Evolutionary conservation across 1,140 invertebrate species (phyloP).

Genomic region (Drosophila teissieri): DNA sequence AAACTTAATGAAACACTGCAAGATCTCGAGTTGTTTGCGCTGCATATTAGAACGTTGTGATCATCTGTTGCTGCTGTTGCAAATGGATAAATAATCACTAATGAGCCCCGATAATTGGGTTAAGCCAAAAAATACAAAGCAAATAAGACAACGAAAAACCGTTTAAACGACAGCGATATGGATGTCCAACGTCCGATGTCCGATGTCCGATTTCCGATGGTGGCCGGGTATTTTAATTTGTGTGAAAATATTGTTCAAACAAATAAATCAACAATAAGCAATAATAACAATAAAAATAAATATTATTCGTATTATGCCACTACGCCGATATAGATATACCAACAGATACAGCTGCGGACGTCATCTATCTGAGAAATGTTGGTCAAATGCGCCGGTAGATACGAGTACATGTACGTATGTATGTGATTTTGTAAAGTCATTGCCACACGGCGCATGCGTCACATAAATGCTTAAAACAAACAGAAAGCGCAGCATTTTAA

Average conservation of each 20-base stretch:
- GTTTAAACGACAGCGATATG: conserved; percentile 28
- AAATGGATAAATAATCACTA: conserved; percentile 79
- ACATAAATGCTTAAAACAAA: conserved; percentile 67
- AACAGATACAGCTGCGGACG: conserved; percentile 26
- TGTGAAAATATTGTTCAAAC: conserved; percentile 79
- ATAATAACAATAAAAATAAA: conserved; percentile 79
- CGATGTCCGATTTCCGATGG: conserved; percentile 2
- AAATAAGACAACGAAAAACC: conserved; percentile 38
- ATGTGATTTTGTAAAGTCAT: conserved; percentile 62
- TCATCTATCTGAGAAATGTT: conserved; percentile 68
- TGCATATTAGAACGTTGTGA: conserved; percentile 60
- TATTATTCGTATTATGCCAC: conserved; percentile 66
- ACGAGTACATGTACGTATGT: conserved; percentile 27
- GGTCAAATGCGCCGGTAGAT: conserved; percentile 65
- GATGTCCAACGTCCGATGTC: conserved; percentile 1
- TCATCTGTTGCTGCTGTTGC: conserved; percentile 34
- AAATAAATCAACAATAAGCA: conserved; percentile 77
- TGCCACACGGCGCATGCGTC: conserved; percentile 69
- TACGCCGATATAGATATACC: conserved; percentile 31
- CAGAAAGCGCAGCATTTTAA: conserved; percentile 74
- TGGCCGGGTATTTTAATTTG: conserved; percentile 76
- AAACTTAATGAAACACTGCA: conserved; percentile 17
- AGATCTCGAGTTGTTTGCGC: conserved; percentile 57
- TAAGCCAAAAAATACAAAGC: conserved; percentile 56
- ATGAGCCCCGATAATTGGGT: conserved; percentile 75